Base-by-base conservation (phyloP, 1,140 invertebrate species). In the Odontomachus brunneus region DNA sequence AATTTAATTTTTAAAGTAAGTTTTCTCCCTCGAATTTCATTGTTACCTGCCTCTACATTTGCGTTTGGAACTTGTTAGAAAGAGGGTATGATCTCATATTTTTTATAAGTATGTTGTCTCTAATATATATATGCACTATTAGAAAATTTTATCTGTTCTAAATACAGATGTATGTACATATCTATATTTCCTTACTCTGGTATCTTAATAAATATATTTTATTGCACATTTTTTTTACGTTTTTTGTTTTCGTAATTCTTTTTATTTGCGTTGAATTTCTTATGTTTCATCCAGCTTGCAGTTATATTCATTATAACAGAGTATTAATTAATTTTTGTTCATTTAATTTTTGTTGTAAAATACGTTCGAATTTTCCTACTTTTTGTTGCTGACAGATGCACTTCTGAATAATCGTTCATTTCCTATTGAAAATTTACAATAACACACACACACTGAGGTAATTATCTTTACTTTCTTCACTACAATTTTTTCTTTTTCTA, bases 181-280 rank as follows among this genome's bases (percentile, higher is more conserved):
- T 22, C 48, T 24, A 49, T 38, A 67, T 67, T 67, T 51, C 26
- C 12, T 11, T 53, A 51, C 51, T 3, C 5, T 19, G 17, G 59
- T 26, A 80, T 69, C 69, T 69, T 48, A 67, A 78, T 24, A 67
- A 48, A 78, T 69, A 19, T 15, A 71, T 48, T 12, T 69, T 67
- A 3, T 55, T 67, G n/a, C 11, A 15, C 53, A 38, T 53, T 55
- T 1, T n/a, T 5, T 26, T 26, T 19, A 15, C 19, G n/a, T 15
- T 29, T 55, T 26, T 38, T 66, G 15, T 9, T 66, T 66, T 29
- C 26, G 19, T 53, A n/a, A n/a, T 53, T n/a, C 3, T 53, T 76
- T 65, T 44, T 57, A 26, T 1, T 69, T 78, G 51, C 22, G 7
- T n/a, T 19, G 26, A 26, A 53, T 67, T 38, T 78, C 51, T 69